Percentiles rank a stretch among this genome's conserved stretches.
These are phyloP conservation scores for Drosophila sechellia DNA, from an alignment of 1,140 invertebrate species.

Conservation along the genomic window DNA sequence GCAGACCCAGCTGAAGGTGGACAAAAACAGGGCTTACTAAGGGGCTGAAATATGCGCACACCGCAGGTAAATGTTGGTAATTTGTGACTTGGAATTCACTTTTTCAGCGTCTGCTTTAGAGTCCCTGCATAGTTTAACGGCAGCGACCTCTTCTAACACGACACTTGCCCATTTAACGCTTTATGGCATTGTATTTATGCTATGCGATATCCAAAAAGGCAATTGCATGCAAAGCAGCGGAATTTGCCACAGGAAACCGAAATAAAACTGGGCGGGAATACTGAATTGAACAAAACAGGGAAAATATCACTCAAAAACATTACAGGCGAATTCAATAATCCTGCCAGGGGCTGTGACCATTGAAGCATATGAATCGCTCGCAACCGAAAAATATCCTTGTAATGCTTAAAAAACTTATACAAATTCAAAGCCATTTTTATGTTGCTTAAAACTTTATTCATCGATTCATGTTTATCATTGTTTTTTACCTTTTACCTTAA, in stretches of 20 bases:
- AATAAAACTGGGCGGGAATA: constrained; percentile 43
- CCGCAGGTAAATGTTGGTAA: constrained; percentile 75
- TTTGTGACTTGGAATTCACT: constrained; percentile 66
- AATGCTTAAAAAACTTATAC: too few species aligned
- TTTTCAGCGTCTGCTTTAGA: constrained; percentile 34
- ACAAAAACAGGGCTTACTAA: constrained; percentile 41
- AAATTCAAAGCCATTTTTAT: too few species aligned
- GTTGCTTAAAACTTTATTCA: too few species aligned
- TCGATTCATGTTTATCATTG: too few species aligned
- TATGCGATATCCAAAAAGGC: constrained; percentile 50
- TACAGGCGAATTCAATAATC: background rate
- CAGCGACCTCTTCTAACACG: constrained; percentile 46
- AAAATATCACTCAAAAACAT: background rate
- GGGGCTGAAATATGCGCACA: constrained; percentile 69
- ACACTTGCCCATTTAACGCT: constrained; percentile 64
- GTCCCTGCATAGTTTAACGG: constrained; percentile 39
- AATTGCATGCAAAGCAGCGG: constrained; percentile 56
- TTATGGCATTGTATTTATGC: constrained; percentile 57
- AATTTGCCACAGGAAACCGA: constrained; percentile 65
- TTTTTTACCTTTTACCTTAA: too few species aligned
- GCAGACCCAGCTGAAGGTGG: constrained; percentile 14
- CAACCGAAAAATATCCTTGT: too few species aligned
- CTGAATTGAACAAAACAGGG: constrained; percentile 16
- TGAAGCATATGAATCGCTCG: background rate
- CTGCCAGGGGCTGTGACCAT: background rate